Percentiles rank a stretch among this genome's conserved stretches.
Conservation (phyloP, 2,797 vertebrate genomes). For the Vireo griseus region DNA sequence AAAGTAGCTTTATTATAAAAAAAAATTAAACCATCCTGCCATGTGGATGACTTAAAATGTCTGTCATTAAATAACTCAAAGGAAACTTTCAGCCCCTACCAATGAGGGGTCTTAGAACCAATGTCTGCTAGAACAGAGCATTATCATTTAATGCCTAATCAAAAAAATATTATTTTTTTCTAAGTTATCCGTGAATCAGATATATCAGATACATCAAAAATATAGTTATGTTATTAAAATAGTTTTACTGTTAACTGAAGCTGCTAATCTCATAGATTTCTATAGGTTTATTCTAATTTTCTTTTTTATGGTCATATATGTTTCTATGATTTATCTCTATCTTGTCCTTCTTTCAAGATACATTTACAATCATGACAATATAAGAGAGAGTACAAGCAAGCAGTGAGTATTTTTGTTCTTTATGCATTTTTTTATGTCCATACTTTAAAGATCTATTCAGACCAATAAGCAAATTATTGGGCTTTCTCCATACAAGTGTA, state of each 20-base stretch:
- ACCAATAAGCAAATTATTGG: not conserved
- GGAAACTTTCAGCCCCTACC: not conserved
- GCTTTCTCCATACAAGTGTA: not conserved
- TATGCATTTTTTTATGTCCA: not conserved
- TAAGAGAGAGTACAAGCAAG: not conserved
- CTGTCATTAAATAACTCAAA: not conserved
- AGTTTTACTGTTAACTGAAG: not conserved
- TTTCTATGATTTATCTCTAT: not conserved
- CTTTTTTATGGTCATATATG: not conserved
- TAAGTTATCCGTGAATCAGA: not conserved
- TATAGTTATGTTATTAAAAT: not conserved
- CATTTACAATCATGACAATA: not conserved
- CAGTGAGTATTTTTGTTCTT: not conserved
- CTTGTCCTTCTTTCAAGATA: not conserved
- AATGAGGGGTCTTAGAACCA: not conserved
- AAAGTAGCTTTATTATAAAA: not conserved
- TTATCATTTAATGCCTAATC: not conserved
- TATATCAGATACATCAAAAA: not conserved
- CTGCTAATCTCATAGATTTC: not conserved
- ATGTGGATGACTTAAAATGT: not conserved
- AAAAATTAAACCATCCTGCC: not conserved
- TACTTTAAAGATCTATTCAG: not conserved
- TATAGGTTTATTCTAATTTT: not conserved
- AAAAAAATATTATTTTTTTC: not conserved
- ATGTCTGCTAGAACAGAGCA: not conserved